Percentiles rank a stretch among this genome's conserved stretches.
Conservation (phyloP, 2,888 invertebrate genomes). For the Sesamia inferens region DNA sequence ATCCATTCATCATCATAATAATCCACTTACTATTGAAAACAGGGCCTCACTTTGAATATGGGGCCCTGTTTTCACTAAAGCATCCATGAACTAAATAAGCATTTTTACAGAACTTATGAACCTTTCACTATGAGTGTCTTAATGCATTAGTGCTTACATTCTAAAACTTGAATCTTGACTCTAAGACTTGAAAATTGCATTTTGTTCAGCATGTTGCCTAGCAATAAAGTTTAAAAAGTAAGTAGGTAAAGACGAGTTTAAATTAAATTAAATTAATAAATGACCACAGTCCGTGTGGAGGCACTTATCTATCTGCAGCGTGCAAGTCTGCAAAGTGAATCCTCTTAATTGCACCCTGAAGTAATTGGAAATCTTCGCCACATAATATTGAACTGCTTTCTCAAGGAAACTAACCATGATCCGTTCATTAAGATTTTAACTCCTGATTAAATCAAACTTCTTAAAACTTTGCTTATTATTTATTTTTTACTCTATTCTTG, state of each 20-base stretch:
- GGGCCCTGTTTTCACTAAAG: not conserved
- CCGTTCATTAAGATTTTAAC: slow-evolving; percentile 74
- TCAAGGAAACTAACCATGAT: slow-evolving; percentile 69
- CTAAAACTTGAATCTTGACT: not conserved
- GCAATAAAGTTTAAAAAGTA: slow-evolving; percentile 42
- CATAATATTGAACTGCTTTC: slow-evolving; percentile 68
- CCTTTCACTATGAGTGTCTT: not conserved
- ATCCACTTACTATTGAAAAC: not conserved
- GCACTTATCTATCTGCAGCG: slow-evolving; percentile 72
- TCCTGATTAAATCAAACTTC: slow-evolving; percentile 71
- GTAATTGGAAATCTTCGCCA: slow-evolving; percentile 78
- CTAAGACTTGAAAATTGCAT: not conserved
- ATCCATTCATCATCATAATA: not conserved
- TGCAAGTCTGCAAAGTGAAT: slow-evolving; percentile 72
- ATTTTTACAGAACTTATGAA: not conserved
- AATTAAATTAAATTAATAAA: slow-evolving; percentile 78
- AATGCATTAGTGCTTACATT: not conserved
- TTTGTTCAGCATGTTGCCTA: slow-evolving; percentile 10
- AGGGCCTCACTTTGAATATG: not conserved
- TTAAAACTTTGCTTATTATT: slow-evolving; percentile 53
- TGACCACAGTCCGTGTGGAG: slow-evolving; percentile 66
- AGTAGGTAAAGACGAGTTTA: slow-evolving; percentile 55
- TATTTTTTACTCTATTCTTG: slow-evolving; percentile 49
- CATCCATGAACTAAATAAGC: not conserved
- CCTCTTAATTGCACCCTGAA: slow-evolving; percentile 77